Evolutionary conservation across 2,797 vertebrate species (phyloP).

Genomic region (Gallinago stenura): DNA sequence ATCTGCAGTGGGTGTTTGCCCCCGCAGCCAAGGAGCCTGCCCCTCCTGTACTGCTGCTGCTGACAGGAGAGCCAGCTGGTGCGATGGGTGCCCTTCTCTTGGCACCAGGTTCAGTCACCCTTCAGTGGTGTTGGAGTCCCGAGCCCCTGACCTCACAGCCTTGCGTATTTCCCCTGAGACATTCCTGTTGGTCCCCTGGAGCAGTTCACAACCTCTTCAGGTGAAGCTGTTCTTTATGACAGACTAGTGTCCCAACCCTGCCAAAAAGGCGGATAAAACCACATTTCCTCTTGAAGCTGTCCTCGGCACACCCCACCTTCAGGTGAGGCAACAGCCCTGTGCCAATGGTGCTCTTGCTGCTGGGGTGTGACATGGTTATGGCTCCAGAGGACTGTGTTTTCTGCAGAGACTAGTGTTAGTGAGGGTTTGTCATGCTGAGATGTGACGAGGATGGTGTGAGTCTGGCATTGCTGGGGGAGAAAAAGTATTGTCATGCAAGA

Average conservation of each 20-base stretch:
- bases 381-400: not conserved
- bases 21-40: not conserved
- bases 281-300: not conserved
- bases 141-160: not conserved
- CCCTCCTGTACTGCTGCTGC: fast-evolving
- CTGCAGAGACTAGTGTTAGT: not conserved
- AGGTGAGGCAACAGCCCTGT: not conserved
- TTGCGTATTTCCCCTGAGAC: not conserved
- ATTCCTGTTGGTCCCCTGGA: not conserved
- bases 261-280: not conserved
- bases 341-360: not conserved
- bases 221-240: not conserved
- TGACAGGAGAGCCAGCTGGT: not conserved
- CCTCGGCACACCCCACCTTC: not conserved
- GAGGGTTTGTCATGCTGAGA: not conserved
- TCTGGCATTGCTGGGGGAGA: not conserved
- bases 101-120: not conserved
- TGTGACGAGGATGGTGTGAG: not conserved
- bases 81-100: not conserved
- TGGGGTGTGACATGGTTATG: fast-evolving
- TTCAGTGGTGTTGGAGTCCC: fast-evolving
- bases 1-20: not conserved
- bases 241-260: not conserved
- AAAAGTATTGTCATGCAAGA: not conserved
- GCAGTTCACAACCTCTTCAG: not conserved